These are phyloP conservation scores for Noctilio leporinus DNA, from an alignment of 2,113 vertebrate species.

Conservation along the genomic window DNA sequence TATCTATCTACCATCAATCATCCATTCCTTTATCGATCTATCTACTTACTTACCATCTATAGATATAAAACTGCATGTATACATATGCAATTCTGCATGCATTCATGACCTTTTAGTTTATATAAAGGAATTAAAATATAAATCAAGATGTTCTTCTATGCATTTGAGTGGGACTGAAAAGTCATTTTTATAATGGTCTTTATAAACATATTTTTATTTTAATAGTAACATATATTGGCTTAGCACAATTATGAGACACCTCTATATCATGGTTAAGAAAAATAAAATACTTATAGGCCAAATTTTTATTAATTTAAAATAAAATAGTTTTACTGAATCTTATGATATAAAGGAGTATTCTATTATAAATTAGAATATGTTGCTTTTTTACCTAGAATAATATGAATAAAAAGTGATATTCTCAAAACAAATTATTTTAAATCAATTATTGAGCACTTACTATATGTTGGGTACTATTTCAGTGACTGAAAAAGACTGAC, in stretches of 20 bases:
- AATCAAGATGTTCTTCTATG: background rate
- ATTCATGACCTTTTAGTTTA: background rate
- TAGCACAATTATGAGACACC: background rate
- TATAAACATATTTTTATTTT: background rate
- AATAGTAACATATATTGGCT: background rate
- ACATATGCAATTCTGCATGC: background rate
- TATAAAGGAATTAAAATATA: background rate
- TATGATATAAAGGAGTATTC: background rate
- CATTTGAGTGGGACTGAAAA: background rate
- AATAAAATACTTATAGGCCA: background rate
- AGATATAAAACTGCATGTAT: background rate
- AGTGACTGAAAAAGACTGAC: background rate
- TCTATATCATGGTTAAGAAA: background rate
- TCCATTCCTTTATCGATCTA: no score
- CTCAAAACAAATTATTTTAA: background rate
- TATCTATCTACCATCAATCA: background rate
- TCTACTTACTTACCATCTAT: background rate
- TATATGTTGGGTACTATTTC: background rate
- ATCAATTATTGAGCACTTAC: background rate
- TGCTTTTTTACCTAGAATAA: background rate
- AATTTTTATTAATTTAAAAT: constrained; percentile 22
- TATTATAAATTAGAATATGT: background rate
- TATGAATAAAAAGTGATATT: background rate
- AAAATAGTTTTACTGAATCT: background rate
- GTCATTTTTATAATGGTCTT: background rate